Percentiles rank a stretch among this genome's conserved stretches.
Evolutionary conservation across 1,140 invertebrate genomes (phyloP).

Genomic region (Muscidifurax raptorellus): DNA sequence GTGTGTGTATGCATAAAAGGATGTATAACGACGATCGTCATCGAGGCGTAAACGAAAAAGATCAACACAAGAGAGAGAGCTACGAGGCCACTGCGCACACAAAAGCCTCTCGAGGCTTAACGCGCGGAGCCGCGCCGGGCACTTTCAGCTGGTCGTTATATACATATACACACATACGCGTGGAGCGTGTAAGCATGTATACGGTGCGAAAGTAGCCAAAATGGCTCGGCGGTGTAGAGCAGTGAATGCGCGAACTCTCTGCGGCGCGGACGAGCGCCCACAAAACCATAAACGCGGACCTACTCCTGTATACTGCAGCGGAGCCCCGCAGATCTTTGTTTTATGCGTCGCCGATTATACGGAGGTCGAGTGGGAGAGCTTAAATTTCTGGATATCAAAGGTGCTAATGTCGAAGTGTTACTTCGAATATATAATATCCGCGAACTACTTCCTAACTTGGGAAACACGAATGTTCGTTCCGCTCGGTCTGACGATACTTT

Average conservation of each 20-base stretch:
- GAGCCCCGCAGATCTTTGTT: constrained; percentile 61
- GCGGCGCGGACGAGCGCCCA: constrained; percentile 38
- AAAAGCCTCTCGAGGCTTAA: constrained; percentile 10
- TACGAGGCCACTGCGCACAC: not conserved
- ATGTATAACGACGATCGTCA: not conserved
- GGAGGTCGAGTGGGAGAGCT: not conserved
- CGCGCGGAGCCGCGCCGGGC: not conserved
- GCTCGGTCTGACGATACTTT: not conserved
- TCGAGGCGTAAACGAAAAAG: not conserved
- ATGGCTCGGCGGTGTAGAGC: constrained; percentile 11
- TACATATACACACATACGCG: not conserved
- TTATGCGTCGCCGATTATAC: constrained; percentile 42
- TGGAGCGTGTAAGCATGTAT: not conserved
- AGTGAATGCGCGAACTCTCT: constrained; percentile 52
- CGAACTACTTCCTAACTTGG: too few relatives aligned
- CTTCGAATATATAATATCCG: too few relatives aligned
- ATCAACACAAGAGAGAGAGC: not conserved
- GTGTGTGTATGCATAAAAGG: not conserved
- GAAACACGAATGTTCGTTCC: too few relatives aligned
- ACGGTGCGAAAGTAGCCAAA: not conserved
- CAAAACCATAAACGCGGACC: constrained; percentile 64
- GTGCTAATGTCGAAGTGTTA: too few relatives aligned
- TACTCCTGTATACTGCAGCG: too few relatives aligned
- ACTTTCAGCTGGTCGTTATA: not conserved
- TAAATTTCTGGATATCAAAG: too few relatives aligned